These are phyloP conservation scores for Falco peregrinus DNA, from an alignment of 2,797 vertebrate species.

Conservation along the genomic window DNA sequence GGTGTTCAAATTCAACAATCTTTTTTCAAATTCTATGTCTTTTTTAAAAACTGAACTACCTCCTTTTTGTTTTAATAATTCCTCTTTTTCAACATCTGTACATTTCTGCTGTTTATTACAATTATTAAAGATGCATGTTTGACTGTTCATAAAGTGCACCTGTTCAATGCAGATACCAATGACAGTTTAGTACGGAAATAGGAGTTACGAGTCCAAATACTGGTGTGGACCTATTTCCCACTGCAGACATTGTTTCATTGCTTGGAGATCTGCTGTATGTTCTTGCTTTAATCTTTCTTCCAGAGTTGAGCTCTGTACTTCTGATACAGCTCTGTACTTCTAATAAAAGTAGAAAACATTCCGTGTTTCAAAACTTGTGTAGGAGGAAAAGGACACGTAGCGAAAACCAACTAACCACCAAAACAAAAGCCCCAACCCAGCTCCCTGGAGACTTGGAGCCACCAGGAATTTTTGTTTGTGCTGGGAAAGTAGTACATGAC, in stretches of 20 bases:
- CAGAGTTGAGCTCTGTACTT: not conserved
- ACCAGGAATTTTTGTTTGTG: constrained; percentile 37
- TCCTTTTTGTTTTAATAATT: not conserved
- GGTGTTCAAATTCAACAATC: not conserved
- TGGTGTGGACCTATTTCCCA: not conserved
- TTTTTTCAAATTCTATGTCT: not conserved
- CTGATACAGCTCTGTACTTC: not conserved
- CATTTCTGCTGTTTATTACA: not conserved
- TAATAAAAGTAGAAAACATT: constrained; percentile 4
- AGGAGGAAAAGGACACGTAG: constrained; percentile 11
- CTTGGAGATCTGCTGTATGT: constrained; percentile 7
- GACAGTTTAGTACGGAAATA: not conserved
- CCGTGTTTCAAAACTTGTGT: constrained; percentile 42
- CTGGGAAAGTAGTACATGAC: constrained; percentile 31
- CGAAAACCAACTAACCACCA: not conserved
- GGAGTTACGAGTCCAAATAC: not conserved
- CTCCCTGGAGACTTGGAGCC: constrained; percentile 16
- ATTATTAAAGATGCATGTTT: not conserved
- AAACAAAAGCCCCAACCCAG: constrained; percentile 10
- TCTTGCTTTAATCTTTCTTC: constrained; percentile 26
- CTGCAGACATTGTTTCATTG: constrained; percentile 4
- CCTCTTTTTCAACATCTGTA: not conserved
- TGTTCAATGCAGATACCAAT: not conserved
- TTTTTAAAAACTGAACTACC: not conserved
- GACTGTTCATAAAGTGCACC: not conserved